These are phyloP conservation scores for Corynorhinus townsendii DNA, from an alignment of 2,113 vertebrate genomes.

Conservation along the genomic window DNA sequence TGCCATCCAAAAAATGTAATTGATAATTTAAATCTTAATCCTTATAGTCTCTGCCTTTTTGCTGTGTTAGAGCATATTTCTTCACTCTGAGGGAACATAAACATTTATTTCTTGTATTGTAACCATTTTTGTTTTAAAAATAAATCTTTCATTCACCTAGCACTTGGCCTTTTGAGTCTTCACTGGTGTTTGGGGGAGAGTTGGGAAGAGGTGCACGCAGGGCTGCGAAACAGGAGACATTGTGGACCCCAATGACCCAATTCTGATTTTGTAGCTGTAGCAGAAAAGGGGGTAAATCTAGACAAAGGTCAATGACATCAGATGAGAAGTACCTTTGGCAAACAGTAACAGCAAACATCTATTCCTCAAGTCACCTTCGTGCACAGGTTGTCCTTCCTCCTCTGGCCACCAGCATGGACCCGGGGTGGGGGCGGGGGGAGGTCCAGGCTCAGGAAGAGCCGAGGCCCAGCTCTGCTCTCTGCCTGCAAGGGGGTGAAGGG, in stretches of 20 bases:
- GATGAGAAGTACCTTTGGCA: not conserved
- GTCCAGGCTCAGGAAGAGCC: not conserved
- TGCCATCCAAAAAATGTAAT: not conserved
- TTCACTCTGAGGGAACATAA: not conserved
- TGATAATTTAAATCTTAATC: not conserved
- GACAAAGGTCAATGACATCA: not conserved
- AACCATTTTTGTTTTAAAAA: not conserved
- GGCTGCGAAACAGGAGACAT: not conserved
- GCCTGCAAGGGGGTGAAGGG: not conserved
- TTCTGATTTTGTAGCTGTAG: not conserved
- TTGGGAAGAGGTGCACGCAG: no score
- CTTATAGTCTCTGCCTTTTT: not conserved
- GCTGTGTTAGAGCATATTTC: not conserved
- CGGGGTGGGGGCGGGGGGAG: accelerated
- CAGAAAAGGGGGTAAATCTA: not conserved
- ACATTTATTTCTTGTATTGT: not conserved
- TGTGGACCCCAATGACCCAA: not conserved
- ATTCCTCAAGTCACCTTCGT: accelerated
- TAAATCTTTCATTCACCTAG: not conserved
- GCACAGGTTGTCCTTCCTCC: not conserved
- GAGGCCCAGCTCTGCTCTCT: not conserved
- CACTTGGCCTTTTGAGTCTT: not conserved
- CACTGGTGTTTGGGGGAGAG: not conserved
- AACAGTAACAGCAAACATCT: not conserved
- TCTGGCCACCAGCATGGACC: accelerated